Conservation (phyloP, 2,888 invertebrate genomes). For the Trissoscelio sp. region DNA sequence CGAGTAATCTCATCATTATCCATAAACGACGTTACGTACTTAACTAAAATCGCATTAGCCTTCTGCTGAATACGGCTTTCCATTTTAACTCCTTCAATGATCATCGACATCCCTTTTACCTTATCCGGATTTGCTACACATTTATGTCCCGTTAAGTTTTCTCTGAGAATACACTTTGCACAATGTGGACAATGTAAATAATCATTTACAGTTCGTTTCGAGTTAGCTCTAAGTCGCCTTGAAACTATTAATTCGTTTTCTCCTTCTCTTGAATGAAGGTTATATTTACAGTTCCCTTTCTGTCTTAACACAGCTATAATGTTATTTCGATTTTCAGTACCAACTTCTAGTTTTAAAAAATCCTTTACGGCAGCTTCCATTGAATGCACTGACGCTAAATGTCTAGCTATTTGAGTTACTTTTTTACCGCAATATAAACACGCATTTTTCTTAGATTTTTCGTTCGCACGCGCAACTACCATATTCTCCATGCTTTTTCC, state of each 20-base stretch:
- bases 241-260: neutral
- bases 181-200: conserved; percentile 19
- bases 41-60: neutral
- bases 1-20: conserved; percentile 19
- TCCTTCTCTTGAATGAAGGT: neutral
- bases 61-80: conserved; percentile 4
- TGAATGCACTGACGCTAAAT: conserved; percentile 1
- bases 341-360: neutral
- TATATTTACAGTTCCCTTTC: neutral
- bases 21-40: neutral
- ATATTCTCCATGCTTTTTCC: neutral
- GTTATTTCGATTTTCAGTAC: neutral
- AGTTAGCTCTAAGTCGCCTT: neutral
- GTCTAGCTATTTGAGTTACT: conserved; percentile 20
- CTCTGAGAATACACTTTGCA: neutral
- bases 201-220: neutral
- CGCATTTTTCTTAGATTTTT: neutral
- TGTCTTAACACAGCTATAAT: neutral
- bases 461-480: neutral
- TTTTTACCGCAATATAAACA: conserved; percentile 35
- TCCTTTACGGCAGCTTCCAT: conserved; percentile 8
- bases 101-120: neutral
- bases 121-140: neutral
- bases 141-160: neutral
- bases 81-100: conserved; percentile 9